Evolutionary conservation across 92 coral and sea anemone genomes (phyloP).

Genomic region (Metridium senile): DNA sequence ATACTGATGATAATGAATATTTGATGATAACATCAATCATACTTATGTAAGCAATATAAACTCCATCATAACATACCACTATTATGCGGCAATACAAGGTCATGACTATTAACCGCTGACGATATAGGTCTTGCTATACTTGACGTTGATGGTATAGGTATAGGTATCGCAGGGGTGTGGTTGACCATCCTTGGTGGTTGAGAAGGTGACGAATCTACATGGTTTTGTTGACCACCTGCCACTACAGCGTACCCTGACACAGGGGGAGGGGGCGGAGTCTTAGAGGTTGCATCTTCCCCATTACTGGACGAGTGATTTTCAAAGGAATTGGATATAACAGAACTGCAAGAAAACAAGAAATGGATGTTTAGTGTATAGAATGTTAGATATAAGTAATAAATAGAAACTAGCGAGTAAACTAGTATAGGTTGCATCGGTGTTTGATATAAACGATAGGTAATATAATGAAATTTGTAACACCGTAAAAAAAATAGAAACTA

Average conservation of each 20-base stretch:
- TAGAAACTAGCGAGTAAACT: no score
- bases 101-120: conserved; percentile 49
- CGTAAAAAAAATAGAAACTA: no score
- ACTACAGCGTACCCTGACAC: conserved; percentile 97
- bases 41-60: no score
- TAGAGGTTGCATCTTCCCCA: conserved; percentile 71
- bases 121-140: conserved; percentile 35
- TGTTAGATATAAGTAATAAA: no score
- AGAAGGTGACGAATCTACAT: conserved; percentile 58
- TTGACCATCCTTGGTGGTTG: conserved; percentile 71
- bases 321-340: conserved; percentile 63
- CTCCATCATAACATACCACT: conserved; percentile 1
- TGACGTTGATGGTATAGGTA: conserved; percentile 42
- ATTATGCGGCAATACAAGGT: conserved; percentile 29
- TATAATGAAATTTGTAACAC: no score
- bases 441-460: no score
- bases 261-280: conserved; percentile 85
- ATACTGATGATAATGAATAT: no score
- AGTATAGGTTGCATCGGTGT: no score
- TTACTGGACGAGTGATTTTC: conserved; percentile 85
- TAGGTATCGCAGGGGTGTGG: conserved; percentile 52
- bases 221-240: conserved; percentile 89
- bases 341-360: conserved; percentile 20
- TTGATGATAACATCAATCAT: no score
- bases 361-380: background rate